Evolutionary conservation across 2,113 vertebrate genomes (phyloP).

Genomic region (Azemiops feae): DNA sequence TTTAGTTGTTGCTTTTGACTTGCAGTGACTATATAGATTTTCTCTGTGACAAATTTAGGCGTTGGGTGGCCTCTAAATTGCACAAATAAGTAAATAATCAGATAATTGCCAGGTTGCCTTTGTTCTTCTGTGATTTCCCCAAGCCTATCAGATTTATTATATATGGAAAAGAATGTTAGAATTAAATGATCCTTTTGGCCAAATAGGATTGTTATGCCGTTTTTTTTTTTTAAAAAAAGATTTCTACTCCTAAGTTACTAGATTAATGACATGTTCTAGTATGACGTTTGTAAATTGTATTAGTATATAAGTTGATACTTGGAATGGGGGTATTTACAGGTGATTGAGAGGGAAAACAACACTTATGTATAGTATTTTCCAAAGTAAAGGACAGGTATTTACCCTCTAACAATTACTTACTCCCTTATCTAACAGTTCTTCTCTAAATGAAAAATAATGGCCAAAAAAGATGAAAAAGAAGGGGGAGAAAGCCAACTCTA

Average conservation of each 20-base stretch:
- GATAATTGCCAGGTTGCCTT: not conserved
- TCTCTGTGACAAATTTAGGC: not conserved
- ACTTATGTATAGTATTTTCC: not conserved
- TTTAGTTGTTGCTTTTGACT: not conserved
- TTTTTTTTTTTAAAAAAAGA: not conserved
- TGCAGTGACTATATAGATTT: not conserved
- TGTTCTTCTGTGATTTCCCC: not conserved
- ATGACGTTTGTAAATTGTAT: not conserved
- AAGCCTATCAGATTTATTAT: not conserved
- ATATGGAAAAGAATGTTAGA: not conserved
- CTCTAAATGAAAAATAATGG: not conserved
- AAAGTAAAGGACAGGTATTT: not conserved
- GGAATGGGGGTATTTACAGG: not conserved
- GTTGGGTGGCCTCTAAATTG: not conserved
- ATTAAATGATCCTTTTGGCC: not conserved
- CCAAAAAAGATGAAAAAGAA: too few species aligned
- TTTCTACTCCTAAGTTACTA: not conserved
- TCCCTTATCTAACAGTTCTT: not conserved
- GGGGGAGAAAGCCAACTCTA: constrained; percentile 22
- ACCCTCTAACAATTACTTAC: not conserved
- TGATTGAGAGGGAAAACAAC: not conserved
- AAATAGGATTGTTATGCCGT: not conserved
- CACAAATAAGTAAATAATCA: not conserved
- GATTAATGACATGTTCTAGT: not conserved
- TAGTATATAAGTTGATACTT: not conserved